Conservation (phyloP, 2,888 invertebrate species). For the Sesia apiformis region DNA sequence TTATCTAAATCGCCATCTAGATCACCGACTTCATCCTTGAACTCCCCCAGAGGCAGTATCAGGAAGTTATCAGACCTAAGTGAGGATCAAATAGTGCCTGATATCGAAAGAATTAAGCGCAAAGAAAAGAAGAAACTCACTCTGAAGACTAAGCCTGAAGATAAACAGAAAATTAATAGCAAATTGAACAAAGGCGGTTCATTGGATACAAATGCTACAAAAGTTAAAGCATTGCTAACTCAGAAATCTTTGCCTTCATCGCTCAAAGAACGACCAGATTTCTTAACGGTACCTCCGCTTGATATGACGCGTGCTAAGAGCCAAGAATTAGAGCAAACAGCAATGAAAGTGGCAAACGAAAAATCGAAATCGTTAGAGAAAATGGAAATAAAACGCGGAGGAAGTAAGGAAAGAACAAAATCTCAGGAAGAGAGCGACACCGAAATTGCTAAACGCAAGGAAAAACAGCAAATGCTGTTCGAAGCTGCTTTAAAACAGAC, state of each 20-base stretch:
- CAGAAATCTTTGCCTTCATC: constrained; percentile 74
- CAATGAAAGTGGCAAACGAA: constrained; percentile 74
- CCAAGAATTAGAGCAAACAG: constrained; percentile 73
- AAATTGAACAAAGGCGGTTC: constrained; percentile 68
- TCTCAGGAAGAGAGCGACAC: constrained; percentile 83
- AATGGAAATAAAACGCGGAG: constrained; percentile 72
- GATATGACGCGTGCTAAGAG: constrained; percentile 76
- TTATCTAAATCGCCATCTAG: constrained; percentile 67
- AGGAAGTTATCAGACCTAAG: constrained; percentile 67
- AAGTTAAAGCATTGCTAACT: constrained; percentile 60
- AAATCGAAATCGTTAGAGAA: constrained; percentile 81
- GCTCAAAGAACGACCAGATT: constrained; percentile 66
- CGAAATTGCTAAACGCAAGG: constrained; percentile 81
- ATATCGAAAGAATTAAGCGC: constrained; percentile 64
- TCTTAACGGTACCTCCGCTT: constrained; percentile 67
- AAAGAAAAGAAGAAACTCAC: constrained; percentile 66
- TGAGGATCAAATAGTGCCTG: constrained; percentile 68
- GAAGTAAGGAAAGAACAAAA: constrained; percentile 79
- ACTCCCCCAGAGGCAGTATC: constrained; percentile 67
- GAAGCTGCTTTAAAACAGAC: constrained; percentile 85
- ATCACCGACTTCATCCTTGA: constrained; percentile 68
- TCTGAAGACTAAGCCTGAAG: constrained; percentile 58
- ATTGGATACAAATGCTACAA: constrained; percentile 61
- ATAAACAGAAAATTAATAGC: constrained; percentile 47
- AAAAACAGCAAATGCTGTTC: constrained; percentile 83